Conservation (phyloP, 2,888 invertebrate genomes). For the Phaonia tiefii region DNA sequence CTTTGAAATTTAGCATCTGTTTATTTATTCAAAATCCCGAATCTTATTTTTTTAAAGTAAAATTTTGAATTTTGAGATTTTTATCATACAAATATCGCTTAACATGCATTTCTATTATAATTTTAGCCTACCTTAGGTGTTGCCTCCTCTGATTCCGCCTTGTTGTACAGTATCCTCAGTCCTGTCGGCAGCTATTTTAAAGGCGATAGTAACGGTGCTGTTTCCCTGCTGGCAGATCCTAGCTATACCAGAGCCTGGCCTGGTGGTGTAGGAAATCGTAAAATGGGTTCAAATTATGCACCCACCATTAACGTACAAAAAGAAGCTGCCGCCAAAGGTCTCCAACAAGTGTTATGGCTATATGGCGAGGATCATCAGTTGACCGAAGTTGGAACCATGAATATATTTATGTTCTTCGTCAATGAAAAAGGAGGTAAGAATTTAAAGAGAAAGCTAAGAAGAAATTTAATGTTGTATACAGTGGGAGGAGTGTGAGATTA, state of each 20-base stretch:
- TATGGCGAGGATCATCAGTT: constrained; percentile 95
- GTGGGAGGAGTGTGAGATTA: neutral
- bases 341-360: constrained; percentile 98
- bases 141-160: constrained; percentile 90
- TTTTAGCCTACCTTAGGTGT: constrained; percentile 95
- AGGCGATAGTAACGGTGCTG: constrained; percentile 84
- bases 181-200: constrained; percentile 97
- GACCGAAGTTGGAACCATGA: constrained; percentile 99
- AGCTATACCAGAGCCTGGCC: constrained; percentile 93
- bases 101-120: constrained; percentile 41
- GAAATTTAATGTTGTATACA: no score
- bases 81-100: neutral
- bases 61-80: neutral
- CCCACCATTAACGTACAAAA: constrained; percentile 93
- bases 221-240: constrained; percentile 96
- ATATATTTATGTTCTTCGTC: constrained; percentile 93
- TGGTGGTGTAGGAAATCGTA: constrained; percentile 95
- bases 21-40: no score
- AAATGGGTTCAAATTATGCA: constrained; percentile 97
- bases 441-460: neutral
- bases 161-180: constrained; percentile 94
- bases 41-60: neutral
- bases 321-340: constrained; percentile 87
- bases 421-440: constrained; percentile 93
- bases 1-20: neutral